Evolutionary conservation across 2,888 invertebrate genomes (phyloP).

Genomic region (Phragmatobia fuliginosa): DNA sequence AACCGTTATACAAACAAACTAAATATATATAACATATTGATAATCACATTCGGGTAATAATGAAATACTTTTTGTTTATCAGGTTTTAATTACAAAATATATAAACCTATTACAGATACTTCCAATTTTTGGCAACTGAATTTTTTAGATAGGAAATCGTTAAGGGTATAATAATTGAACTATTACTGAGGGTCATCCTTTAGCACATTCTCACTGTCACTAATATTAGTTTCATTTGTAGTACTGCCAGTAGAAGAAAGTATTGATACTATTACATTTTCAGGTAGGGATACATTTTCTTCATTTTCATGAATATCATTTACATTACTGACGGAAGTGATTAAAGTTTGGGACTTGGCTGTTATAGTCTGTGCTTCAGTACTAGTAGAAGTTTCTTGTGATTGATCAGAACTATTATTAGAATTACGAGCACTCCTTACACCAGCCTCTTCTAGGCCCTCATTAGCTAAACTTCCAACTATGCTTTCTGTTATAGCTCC

Average conservation of each 20-base stretch:
- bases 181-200: background rate
- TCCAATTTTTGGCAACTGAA: background rate
- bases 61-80: background rate
- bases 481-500: background rate
- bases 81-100: background rate
- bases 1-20: too few species aligned
- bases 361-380: background rate
- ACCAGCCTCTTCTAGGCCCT: constrained; percentile 6
- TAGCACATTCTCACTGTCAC: too few species aligned
- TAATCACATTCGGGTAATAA: background rate
- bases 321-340: background rate
- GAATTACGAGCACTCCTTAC: constrained; percentile 11
- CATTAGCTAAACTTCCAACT: background rate
- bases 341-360: background rate
- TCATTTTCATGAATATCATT: background rate
- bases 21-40: too few species aligned
- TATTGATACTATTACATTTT: too few species aligned
- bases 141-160: background rate
- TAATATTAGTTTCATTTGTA: background rate
- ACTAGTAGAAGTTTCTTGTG: background rate
- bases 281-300: background rate
- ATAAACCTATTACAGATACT: background rate
- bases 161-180: background rate
- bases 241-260: background rate
- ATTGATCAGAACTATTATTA: background rate